Conservation (phyloP, 2,888 invertebrate species). For the Tinea trinotella region DNA sequence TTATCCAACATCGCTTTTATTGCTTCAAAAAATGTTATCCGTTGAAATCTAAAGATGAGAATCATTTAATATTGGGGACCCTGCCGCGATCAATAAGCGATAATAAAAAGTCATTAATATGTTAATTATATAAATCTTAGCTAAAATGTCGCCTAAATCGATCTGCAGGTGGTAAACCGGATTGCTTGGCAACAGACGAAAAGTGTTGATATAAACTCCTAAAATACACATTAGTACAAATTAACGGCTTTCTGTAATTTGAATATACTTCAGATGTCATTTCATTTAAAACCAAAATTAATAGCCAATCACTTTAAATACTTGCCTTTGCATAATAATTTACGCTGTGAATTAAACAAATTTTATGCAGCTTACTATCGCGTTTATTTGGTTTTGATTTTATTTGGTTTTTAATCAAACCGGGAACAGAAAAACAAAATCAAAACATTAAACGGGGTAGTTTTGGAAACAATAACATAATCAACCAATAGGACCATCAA, state of each 20-base stretch:
- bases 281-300: conserved; percentile 2
- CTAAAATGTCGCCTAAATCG: conserved; percentile 33
- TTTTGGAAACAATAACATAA: too few species aligned
- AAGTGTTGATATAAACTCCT: background rate
- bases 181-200: conserved; percentile 56
- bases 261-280: conserved; percentile 3
- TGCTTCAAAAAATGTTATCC: conserved; percentile 9
- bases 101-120: conserved; percentile 52
- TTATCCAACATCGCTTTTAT: conserved; percentile 9
- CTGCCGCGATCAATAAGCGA: background rate
- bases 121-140: conserved; percentile 43
- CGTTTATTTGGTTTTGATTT: too few species aligned
- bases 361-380: too few species aligned
- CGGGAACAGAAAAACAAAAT: too few species aligned
- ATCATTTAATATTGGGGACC: conserved; percentile 1
- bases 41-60: conserved; percentile 14
- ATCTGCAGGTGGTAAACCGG: conserved; percentile 65
- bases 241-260: conserved; percentile 8
- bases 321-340: too few species aligned
- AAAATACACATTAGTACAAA: background rate
- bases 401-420: too few species aligned
- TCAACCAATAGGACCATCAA: too few species aligned
- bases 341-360: too few species aligned
- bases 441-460: too few species aligned
- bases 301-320: background rate